These are phyloP conservation scores for Bombus vancouverensis DNA, from an alignment of 1,140 invertebrate species.

Conservation along the genomic window DNA sequence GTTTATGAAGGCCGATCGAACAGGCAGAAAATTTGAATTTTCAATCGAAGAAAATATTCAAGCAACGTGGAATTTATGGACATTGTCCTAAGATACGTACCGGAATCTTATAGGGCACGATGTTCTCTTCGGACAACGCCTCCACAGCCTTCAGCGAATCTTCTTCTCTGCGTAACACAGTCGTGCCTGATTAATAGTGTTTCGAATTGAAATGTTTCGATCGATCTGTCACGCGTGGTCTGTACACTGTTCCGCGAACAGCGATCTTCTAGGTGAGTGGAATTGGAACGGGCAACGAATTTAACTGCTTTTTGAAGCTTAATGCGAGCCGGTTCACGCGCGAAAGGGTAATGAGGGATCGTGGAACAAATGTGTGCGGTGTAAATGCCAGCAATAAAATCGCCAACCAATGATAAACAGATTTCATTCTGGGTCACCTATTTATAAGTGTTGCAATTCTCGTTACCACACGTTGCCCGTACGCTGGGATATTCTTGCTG, in stretches of 20 bases:
- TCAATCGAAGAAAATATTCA: not conserved
- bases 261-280: not conserved
- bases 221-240: slow-evolving; percentile 14
- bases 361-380: slow-evolving; percentile 42
- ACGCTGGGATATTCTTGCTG: slow-evolving; percentile 66
- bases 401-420: slow-evolving; percentile 72
- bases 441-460: slow-evolving; percentile 73
- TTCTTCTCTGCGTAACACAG: slow-evolving; percentile 75
- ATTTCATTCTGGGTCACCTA: slow-evolving; percentile 78
- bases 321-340: slow-evolving; percentile 49
- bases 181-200: slow-evolving; percentile 26
- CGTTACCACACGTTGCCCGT: slow-evolving; percentile 66
- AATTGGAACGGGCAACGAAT: slow-evolving; percentile 12
- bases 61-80: not conserved
- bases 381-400: slow-evolving; percentile 68
- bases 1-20: not conserved
- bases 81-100: slow-evolving; percentile 69
- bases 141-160: slow-evolving; percentile 73
- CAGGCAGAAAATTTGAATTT: not conserved
- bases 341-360: slow-evolving; percentile 52
- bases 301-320: slow-evolving; percentile 31
- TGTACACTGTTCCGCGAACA: slow-evolving; percentile 5
- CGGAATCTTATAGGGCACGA: slow-evolving; percentile 80
- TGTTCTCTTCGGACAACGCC: slow-evolving; percentile 76
- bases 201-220: slow-evolving; percentile 9